Percentiles rank a stretch among this genome's conserved stretches.
phyloP scores from a whole-genome alignment of 2,113 vertebrate genomes.

The Gopherus evgoodei region DNA sequence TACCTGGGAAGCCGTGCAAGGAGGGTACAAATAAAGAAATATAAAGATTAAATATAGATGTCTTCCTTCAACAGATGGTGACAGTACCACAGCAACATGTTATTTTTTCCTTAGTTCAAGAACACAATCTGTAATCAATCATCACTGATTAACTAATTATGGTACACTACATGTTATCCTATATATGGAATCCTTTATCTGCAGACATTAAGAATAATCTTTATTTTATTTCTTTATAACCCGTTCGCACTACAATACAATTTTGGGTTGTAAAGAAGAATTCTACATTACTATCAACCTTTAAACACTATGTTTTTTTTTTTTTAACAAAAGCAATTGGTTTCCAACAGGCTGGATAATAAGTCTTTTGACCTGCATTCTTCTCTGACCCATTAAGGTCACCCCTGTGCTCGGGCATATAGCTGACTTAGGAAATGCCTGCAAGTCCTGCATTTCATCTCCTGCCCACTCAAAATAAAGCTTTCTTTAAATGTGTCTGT shows the following conservation, averaged over 20 bases:
- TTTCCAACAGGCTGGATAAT: constrained; percentile 96
- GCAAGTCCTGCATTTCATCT: constrained; percentile 90
- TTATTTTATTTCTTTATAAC: constrained; percentile 45
- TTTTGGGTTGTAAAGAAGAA: constrained; percentile 73
- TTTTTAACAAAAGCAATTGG: constrained; percentile 92
- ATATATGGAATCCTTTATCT: constrained; percentile 70
- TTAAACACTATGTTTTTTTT: constrained; percentile 72
- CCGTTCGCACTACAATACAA: constrained; percentile 10
- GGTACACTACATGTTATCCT: constrained; percentile 73
- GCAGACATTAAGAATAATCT: constrained; percentile 23
- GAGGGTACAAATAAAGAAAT: constrained; percentile 56
- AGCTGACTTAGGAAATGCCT: constrained; percentile 89
- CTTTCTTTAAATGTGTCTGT: constrained; percentile 96
- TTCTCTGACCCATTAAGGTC: constrained; percentile 92
- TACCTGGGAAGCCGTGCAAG: constrained; percentile 50
- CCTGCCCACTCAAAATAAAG: constrained; percentile 93
- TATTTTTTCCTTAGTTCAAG: constrained; percentile 79
- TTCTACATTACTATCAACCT: constrained; percentile 74
- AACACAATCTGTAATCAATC: constrained; percentile 80
- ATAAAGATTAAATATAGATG: constrained; percentile 73
- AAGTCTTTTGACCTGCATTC: constrained; percentile 96
- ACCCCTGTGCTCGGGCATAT: constrained; percentile 81
- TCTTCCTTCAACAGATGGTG: constrained; percentile 83
- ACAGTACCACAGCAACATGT: constrained; percentile 73
- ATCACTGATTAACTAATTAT: constrained; percentile 84